Conservation (phyloP, 2,113 vertebrate species). For the Dasyurus viverrinus region DNA sequence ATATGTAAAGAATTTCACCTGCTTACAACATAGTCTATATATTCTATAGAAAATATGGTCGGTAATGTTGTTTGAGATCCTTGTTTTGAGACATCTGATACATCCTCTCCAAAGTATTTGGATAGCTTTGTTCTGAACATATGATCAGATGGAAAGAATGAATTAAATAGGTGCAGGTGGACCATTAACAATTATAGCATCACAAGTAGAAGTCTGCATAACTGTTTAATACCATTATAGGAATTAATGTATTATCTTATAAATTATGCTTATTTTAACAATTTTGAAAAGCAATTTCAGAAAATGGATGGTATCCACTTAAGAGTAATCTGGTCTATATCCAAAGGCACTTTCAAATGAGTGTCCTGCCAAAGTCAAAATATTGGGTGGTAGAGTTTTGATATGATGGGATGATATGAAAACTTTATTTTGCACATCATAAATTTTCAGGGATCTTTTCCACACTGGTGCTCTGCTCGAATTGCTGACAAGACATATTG, state of each 20-base stretch:
- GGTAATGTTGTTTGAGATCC: not conserved
- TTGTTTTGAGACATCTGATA: not conserved
- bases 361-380: conserved; percentile 37
- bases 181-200: conserved; percentile 38
- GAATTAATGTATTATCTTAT: conserved; percentile 43
- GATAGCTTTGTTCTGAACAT: conserved; percentile 35
- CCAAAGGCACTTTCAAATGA: conserved; percentile 42
- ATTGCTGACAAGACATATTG: conserved; percentile 2
- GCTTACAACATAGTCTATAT: not conserved
- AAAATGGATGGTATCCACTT: conserved; percentile 39
- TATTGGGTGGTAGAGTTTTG: not conserved
- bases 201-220: not conserved
- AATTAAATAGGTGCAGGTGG: conserved; percentile 53
- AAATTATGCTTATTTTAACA: conserved; percentile 34
- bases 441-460: conserved; percentile 16
- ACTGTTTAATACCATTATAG: conserved; percentile 47
- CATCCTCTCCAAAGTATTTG: conserved; percentile 46
- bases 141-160: conserved; percentile 43
- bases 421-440: not conserved
- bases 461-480: not conserved
- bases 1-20: not conserved
- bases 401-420: conserved; percentile 52
- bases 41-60: not conserved
- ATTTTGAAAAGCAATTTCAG: conserved; percentile 37
- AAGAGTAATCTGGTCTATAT: conserved; percentile 39